These are phyloP conservation scores for Centropus bengalensis DNA, from an alignment of 2,113 vertebrate genomes.

Conservation along the genomic window DNA sequence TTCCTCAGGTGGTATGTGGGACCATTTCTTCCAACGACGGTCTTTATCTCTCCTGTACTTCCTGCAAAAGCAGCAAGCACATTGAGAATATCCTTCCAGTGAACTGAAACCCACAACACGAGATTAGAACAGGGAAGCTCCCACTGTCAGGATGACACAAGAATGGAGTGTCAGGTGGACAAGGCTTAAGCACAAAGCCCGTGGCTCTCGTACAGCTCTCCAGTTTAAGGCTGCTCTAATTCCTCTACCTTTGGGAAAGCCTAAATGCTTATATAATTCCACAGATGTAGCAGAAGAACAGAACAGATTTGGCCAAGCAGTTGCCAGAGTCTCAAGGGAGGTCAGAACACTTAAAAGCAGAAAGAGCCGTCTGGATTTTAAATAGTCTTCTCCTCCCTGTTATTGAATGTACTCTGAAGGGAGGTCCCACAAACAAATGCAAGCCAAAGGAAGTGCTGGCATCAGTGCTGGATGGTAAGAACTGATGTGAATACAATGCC, in stretches of 20 bases:
- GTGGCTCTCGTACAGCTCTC: not conserved
- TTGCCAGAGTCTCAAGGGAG: not conserved
- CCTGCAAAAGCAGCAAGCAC: constrained; percentile 68
- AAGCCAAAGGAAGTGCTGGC: not conserved
- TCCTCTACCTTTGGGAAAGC: not conserved
- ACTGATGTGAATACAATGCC: not conserved
- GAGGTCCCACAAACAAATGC: not conserved
- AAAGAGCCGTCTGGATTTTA: not conserved
- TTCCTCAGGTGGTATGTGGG: constrained; percentile 87
- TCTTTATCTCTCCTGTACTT: constrained; percentile 87
- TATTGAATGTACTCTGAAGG: not conserved
- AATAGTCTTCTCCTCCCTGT: not conserved
- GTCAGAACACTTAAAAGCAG: constrained; percentile 1
- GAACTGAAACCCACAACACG: not conserved
- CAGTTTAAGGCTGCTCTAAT: not conserved
- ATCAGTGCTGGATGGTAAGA: not conserved
- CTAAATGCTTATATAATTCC: not conserved
- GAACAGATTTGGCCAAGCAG: not conserved
- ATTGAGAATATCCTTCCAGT: not conserved
- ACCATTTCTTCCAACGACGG: constrained; percentile 89
- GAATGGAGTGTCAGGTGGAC: not conserved
- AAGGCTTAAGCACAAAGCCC: not conserved
- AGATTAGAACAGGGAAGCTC: not conserved
- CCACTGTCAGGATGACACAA: not conserved
- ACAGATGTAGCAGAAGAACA: not conserved